These are phyloP conservation scores for Lota lota DNA, from an alignment of 2,113 vertebrate genomes.

Conservation along the genomic window DNA sequence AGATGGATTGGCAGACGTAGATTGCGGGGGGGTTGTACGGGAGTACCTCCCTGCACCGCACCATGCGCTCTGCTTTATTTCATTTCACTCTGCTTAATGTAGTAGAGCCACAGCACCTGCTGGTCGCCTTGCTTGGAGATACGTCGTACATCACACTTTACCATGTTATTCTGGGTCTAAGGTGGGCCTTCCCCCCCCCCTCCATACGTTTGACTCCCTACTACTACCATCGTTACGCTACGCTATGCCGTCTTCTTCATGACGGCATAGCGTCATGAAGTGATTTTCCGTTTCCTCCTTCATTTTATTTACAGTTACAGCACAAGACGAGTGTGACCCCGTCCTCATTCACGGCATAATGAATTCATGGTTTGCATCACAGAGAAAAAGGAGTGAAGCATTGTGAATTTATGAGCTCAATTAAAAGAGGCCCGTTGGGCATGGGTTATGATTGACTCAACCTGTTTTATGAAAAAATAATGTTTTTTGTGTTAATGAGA, in stretches of 20 bases:
- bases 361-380: too few relatives aligned
- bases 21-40: constrained; percentile 60
- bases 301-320: background rate
- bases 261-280: too few relatives aligned
- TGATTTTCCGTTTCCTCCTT: background rate
- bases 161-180: constrained; percentile 42
- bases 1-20: constrained; percentile 66
- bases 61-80: constrained; percentile 59
- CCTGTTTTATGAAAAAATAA: background rate
- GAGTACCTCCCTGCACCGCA: constrained; percentile 55
- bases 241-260: background rate
- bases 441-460: constrained; percentile 20
- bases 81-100: constrained; percentile 63
- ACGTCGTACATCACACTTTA: constrained; percentile 57
- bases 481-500: constrained; percentile 15
- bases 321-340: background rate
- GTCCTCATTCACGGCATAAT: too few relatives aligned
- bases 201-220: background rate
- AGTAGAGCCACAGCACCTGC: constrained; percentile 43
- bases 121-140: constrained; percentile 49
- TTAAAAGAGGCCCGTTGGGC: background rate
- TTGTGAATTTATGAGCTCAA: constrained; percentile 3
- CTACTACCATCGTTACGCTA: constrained; percentile 6
- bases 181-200: constrained; percentile 40
- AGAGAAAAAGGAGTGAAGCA: background rate